phyloP scores from a whole-genome alignment of 2,797 vertebrate genomes.

The Hemitrygon akajei region DNA sequence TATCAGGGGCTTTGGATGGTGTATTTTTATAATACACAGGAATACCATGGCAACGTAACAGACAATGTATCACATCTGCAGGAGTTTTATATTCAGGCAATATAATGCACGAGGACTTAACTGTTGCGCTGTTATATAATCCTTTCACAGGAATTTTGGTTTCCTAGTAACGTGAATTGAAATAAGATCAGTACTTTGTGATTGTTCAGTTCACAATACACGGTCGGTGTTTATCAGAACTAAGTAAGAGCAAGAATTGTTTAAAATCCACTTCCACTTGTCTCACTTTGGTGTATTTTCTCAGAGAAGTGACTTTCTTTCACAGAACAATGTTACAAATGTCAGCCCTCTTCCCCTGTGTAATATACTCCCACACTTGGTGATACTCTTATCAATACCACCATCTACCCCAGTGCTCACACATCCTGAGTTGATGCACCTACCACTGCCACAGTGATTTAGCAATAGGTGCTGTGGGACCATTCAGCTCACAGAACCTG shows the following conservation, averaged over 20 bases:
- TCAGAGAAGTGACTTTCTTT: not conserved
- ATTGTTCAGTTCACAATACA: not conserved
- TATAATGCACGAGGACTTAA: not conserved
- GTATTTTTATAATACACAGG: not conserved
- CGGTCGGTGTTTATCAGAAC: not conserved
- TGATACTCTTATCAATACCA: not conserved
- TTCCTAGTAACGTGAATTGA: slow-evolving; percentile 17
- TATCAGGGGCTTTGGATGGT: not conserved
- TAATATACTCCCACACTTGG: not conserved
- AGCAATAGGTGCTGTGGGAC: not conserved
- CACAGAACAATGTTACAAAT: not conserved
- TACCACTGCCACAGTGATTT: not conserved
- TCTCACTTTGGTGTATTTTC: not conserved
- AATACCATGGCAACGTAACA: not conserved
- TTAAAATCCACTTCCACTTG: not conserved
- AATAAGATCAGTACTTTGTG: not conserved
- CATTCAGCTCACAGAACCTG: not conserved
- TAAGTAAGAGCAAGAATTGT: not conserved
- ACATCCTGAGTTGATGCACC: not conserved
- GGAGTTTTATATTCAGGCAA: not conserved
- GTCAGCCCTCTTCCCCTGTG: not conserved
- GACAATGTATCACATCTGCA: not conserved
- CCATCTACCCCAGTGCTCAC: not conserved
- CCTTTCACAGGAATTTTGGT: not conserved
- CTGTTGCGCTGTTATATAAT: not conserved